Evolutionary conservation across 2,797 vertebrate genomes (phyloP), one percentile per base, ranked within the genome.

Genomic region (Melanotaenia parkinsoni): DNA sequence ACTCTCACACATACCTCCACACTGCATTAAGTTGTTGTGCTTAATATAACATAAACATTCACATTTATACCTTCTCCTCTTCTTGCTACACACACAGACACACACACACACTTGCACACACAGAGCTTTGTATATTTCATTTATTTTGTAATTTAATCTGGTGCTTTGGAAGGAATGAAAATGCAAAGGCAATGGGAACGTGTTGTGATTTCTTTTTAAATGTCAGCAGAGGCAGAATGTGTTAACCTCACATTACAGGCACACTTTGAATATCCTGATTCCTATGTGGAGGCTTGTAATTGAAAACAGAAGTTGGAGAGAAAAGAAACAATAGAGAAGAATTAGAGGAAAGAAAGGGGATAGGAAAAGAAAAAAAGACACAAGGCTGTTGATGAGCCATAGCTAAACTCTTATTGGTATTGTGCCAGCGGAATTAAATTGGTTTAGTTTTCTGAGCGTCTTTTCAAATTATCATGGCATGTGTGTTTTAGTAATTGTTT

Each of bases 91-190:
- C 76, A 43, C 74, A 53, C 20, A 47, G 63, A 60, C 58, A 57
- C 28, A 30, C 28, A 28, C 76, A 72, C 28, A 72, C 32, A 58
- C 47, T 22, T 50, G 47, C 64, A 60, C 60, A 57, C 80, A 72
- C 28, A 70, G 28, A 61, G 81, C 91, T 95, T 92, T 95, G 94
- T 94, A 95, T 96, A 95, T 96, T 96, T 96, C 94, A 96, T 97
- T 96, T 96, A 97, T 96, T 96, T 97, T 94, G 94, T 95, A 95
- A 96, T 97, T 96, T 97, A 96, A 96, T 96, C 95, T 93, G 93
- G 93, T 87, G 94, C 94, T 74, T 82, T 89, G 87, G 85, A 95
- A 87, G 87, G 92, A 96, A 92, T 90, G 82, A 88, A 77, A 87
- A 86, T 82, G 84, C 85, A 88, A 82, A 89, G 83, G 86, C 83